Evolutionary conservation across 2,797 vertebrate species (phyloP).

Genomic region (Gambusia yucatana): DNA sequence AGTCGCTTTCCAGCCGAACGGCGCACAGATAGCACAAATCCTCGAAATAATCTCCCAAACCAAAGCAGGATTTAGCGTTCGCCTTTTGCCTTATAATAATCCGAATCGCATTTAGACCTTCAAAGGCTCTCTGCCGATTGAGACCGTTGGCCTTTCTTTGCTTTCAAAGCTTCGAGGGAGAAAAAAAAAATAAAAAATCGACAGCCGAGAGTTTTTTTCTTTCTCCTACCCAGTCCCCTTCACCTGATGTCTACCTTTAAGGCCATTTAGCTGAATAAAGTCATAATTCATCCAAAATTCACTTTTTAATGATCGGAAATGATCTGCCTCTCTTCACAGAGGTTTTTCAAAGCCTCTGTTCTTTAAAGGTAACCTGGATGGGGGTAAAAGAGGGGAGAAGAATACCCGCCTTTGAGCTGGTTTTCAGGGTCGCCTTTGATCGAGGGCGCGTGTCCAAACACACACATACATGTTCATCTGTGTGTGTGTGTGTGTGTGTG

Average conservation of each 20-base stretch:
- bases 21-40: constrained; percentile 43
- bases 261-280: constrained; percentile 53
- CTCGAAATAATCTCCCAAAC: constrained; percentile 51
- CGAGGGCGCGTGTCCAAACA: constrained; percentile 4
- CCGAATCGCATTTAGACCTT: constrained; percentile 60
- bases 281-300: constrained; percentile 54
- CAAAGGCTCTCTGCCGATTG: constrained; percentile 53
- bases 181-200: constrained; percentile 10
- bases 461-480: background rate
- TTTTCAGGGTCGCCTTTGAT: constrained; percentile 65
- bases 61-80: constrained; percentile 57
- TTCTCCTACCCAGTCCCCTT: constrained; percentile 15
- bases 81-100: constrained; percentile 51
- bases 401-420: constrained; percentile 57
- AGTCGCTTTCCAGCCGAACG: constrained; percentile 28
- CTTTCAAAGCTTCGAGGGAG: constrained; percentile 40
- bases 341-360: constrained; percentile 57
- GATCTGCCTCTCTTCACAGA: constrained; percentile 36
- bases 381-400: constrained; percentile 16
- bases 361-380: constrained; percentile 47
- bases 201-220: background rate
- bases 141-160: constrained; percentile 57
- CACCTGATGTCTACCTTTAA: constrained; percentile 38
- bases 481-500: constrained; percentile 1
- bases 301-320: constrained; percentile 59